Evolutionary conservation across 1,140 invertebrate genomes (phyloP).

Genomic region (Brachionus sp.): DNA sequence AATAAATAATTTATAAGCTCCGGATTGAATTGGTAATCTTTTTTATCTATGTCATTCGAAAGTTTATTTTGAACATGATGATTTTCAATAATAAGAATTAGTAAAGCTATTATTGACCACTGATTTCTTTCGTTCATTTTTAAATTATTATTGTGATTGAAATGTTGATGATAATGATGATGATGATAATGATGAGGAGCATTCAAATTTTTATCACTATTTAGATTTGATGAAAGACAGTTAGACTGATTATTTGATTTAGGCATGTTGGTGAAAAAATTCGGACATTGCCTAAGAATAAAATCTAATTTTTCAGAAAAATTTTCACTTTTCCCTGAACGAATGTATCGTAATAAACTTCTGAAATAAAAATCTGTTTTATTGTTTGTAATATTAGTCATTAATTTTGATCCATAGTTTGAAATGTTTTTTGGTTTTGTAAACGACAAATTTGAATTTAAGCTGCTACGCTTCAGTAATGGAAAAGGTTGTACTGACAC

Average conservation of each 20-base stretch:
- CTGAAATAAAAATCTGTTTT: constrained; percentile 10
- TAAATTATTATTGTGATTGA: not conserved
- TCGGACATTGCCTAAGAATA: constrained; percentile 32
- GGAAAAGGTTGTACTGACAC: not conserved
- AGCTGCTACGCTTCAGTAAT: not conserved
- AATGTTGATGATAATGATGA: constrained; percentile 8
- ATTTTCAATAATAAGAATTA: constrained; percentile 41
- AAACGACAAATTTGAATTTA: not conserved
- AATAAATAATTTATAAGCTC: constrained; percentile 47
- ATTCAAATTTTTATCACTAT: not conserved
- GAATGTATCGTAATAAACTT: constrained; percentile 3
- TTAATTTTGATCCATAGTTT: not conserved
- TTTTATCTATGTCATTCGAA: not conserved
- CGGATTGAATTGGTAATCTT: not conserved
- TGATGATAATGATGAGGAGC: not conserved
- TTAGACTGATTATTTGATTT: not conserved
- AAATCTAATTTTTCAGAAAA: constrained; percentile 36
- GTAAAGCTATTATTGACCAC: not conserved
- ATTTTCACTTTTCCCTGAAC: constrained; percentile 2
- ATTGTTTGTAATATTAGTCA: not conserved
- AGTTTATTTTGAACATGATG: not conserved
- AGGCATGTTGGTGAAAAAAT: not conserved
- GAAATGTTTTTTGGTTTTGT: not conserved
- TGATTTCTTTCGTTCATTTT: constrained; percentile 26
- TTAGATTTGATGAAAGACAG: not conserved